Percentiles rank a stretch among this genome's conserved stretches.
phyloP scores from a whole-genome alignment of 2,797 vertebrate species.

The Eutrigla gurnardus region DNA sequence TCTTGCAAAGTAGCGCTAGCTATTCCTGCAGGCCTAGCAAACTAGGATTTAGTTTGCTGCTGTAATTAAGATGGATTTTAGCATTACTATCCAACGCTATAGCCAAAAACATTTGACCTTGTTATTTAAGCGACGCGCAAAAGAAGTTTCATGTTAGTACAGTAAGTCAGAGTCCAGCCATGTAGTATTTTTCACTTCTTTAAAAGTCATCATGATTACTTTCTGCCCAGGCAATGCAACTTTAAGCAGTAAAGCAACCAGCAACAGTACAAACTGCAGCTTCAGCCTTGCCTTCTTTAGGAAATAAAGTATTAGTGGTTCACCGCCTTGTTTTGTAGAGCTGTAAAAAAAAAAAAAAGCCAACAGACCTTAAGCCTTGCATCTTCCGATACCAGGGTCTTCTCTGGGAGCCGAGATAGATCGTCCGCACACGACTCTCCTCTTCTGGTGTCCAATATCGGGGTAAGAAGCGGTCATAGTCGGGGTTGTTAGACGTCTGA shows the following conservation, averaged over 20 bases:
- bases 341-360: slow-evolving; percentile 11
- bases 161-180: neutral
- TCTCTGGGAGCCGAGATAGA: slow-evolving; percentile 88
- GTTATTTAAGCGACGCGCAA: slow-evolving; percentile 10
- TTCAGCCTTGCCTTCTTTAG: slow-evolving; percentile 28
- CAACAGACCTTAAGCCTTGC: slow-evolving; percentile 93
- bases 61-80: slow-evolving; percentile 4
- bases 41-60: slow-evolving; percentile 28
- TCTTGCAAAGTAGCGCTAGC: slow-evolving; percentile 23
- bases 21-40: slow-evolving; percentile 27
- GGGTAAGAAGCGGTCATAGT: slow-evolving; percentile 89
- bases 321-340: slow-evolving; percentile 9
- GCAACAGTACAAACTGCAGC: neutral
- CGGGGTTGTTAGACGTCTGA: slow-evolving; percentile 76
- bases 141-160: slow-evolving; percentile 2
- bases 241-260: neutral
- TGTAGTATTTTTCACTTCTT: neutral
- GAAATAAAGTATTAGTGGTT: slow-evolving; percentile 11
- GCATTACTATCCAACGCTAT: neutral
- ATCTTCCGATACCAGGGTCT: slow-evolving; percentile 95
- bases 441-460: slow-evolving; percentile 90
- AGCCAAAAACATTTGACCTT: neutral
- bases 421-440: slow-evolving; percentile 85
- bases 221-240: slow-evolving; percentile 17
- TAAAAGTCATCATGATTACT: neutral